Base-by-base conservation (phyloP, 1,140 invertebrate species). In the Reticulitermes speratus region DNA sequence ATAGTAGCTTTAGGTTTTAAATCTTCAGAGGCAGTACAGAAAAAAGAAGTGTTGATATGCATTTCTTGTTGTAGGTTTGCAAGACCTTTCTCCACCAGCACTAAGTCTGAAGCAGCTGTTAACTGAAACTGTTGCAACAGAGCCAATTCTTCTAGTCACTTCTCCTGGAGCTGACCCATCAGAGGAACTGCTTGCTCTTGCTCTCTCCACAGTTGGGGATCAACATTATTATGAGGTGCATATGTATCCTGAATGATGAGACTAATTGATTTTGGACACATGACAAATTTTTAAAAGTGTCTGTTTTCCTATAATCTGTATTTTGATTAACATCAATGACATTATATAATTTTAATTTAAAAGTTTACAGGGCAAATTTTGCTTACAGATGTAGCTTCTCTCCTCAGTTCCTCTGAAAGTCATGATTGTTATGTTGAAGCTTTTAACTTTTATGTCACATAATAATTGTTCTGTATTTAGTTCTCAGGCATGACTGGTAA, bases 131-230 rank as follows among this genome's bases (percentile, higher is more conserved):
- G 88, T 90, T 19, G 85, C 92, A 0, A 90, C 90, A 11, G 95
- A 96, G 89, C 96, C 97, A 2, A 94, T 98, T 86, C 90, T 98
- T 21, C 92, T 98, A 65, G 92, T 98, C 44, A 94, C 94, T 88
- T 93, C 94, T 88, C 92, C 95, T 59, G 96, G 96, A 85, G 94
- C 94, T 85, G 97, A 98, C 93, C 97, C 97, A n/a, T 95, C 95
- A 3, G 93, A 94, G 84, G 96, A 97, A 89, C 91, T 97, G 23
- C 90, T 92, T 87, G 93, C 95, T 84, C 90, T 96, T 44, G 95
- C 95, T 0, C 89, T 91, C 19, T 90, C 91, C 81, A 92, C 91
- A 82, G 91, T 93, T 87, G 94, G 94, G 52, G 86, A 88, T 82
- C 91, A 93, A 69, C 92, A 93, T 88, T 96, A 94, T 88, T 90